These are phyloP conservation scores for Epinotia ramella DNA, from an alignment of 2,888 invertebrate genomes.

Conservation along the genomic window DNA sequence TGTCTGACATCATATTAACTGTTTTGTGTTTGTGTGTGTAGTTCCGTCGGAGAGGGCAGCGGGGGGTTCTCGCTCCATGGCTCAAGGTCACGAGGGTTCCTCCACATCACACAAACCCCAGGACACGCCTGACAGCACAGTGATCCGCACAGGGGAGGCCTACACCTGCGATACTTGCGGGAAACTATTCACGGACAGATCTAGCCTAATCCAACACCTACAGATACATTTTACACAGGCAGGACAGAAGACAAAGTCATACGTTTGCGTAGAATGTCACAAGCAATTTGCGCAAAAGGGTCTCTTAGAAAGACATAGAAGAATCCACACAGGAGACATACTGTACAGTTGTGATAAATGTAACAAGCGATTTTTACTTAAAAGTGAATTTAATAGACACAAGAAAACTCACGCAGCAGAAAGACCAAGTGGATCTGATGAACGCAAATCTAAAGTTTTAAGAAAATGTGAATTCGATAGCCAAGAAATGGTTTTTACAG, in stretches of 20 bases:
- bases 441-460: too few relatives aligned
- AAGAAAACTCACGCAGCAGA: too few relatives aligned
- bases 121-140: background rate
- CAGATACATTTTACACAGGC: background rate
- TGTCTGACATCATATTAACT: too few relatives aligned
- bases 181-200: background rate
- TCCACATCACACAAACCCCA: background rate
- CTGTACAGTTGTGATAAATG: background rate
- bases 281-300: background rate
- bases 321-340: background rate
- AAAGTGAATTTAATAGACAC: too few relatives aligned
- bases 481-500: background rate
- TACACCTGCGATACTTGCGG: background rate
- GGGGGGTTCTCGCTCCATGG: background rate
- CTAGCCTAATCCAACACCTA: background rate
- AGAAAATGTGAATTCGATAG: too few relatives aligned
- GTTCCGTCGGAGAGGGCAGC: background rate
- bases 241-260: background rate
- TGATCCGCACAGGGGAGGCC: background rate
- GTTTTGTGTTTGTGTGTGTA: background rate
- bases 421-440: too few relatives aligned
- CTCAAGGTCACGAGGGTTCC: background rate
- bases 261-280: background rate
- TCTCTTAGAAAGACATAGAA: constrained; percentile 4
- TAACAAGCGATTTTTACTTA: too few relatives aligned